phyloP scores from a whole-genome alignment of 2,888 invertebrate species.

The Arctia plantaginis region DNA sequence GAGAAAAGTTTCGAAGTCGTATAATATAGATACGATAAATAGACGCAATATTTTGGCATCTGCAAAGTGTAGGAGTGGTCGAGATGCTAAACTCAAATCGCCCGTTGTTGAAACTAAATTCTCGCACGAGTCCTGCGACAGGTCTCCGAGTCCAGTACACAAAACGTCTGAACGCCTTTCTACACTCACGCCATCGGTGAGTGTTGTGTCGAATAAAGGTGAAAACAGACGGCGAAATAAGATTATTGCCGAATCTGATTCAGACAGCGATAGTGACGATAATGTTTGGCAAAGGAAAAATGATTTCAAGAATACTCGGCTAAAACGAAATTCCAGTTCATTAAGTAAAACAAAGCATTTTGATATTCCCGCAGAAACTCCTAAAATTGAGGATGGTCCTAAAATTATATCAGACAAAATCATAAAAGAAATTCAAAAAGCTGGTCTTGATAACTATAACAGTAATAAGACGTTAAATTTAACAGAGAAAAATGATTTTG shows the following conservation, averaged over 20 bases:
- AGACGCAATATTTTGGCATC: constrained; percentile 95
- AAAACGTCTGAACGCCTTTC: constrained; percentile 85
- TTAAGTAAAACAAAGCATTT: constrained; percentile 75
- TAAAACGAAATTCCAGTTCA: constrained; percentile 79
- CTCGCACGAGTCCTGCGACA: constrained; percentile 86
- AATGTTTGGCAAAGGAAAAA: constrained; percentile 79
- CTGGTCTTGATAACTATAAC: constrained; percentile 68
- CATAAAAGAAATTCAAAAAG: constrained; percentile 74
- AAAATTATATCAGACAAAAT: constrained; percentile 73
- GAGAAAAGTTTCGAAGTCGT: constrained; percentile 91
- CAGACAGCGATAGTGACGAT: constrained; percentile 76
- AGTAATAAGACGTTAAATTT: constrained; percentile 48
- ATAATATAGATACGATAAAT: constrained; percentile 94
- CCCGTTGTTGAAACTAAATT: constrained; percentile 91
- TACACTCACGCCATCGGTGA: constrained; percentile 84
- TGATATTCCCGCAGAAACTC: constrained; percentile 65
- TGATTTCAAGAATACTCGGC: constrained; percentile 80
- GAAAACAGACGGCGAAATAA: constrained; percentile 82
- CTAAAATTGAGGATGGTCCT: constrained; percentile 72
- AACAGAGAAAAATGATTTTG: constrained; percentile 55
- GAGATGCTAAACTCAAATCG: constrained; percentile 90
- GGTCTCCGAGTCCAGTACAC: constrained; percentile 81
- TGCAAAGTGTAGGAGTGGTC: constrained; percentile 93
- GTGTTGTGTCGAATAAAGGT: constrained; percentile 83
- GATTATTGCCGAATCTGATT: constrained; percentile 79